phyloP scores from a whole-genome alignment of 2,888 invertebrate species.

The Agelastica alni region DNA sequence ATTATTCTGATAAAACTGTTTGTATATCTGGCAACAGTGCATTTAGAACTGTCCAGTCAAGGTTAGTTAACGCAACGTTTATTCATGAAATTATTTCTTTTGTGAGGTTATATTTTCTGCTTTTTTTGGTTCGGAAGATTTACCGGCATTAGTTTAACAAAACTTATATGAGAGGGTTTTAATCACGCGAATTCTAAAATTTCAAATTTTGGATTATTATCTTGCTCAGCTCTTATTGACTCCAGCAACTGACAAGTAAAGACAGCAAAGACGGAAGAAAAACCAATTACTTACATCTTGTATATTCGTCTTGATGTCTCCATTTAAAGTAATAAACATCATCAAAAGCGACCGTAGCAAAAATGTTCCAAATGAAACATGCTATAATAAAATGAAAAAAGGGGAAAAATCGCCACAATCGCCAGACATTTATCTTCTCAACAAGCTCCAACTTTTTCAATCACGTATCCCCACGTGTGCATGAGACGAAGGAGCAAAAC shows the following conservation, averaged over 20 bases:
- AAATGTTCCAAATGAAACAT: neutral
- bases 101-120: too few species aligned
- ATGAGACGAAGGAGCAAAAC: neutral
- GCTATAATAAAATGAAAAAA: neutral
- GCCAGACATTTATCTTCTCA: slow-evolving; percentile 2
- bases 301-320: neutral
- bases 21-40: too few species aligned
- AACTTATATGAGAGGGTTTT: too few species aligned
- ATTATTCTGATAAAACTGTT: too few species aligned
- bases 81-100: too few species aligned
- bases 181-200: too few species aligned
- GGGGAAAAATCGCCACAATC: neutral
- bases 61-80: too few species aligned
- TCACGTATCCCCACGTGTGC: slow-evolving; percentile 1
- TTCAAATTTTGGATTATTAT: too few species aligned
- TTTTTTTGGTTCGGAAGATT: too few species aligned
- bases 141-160: too few species aligned
- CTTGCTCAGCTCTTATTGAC: neutral
- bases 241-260: neutral
- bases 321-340: neutral
- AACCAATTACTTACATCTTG: too few species aligned
- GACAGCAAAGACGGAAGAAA: neutral
- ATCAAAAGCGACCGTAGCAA: neutral
- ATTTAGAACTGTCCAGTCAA: too few species aligned
- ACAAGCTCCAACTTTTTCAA: slow-evolving; percentile 7